These are phyloP conservation scores for Melanotaenia parkinsoni DNA, from an alignment of 2,797 vertebrate genomes.

Conservation along the genomic window DNA sequence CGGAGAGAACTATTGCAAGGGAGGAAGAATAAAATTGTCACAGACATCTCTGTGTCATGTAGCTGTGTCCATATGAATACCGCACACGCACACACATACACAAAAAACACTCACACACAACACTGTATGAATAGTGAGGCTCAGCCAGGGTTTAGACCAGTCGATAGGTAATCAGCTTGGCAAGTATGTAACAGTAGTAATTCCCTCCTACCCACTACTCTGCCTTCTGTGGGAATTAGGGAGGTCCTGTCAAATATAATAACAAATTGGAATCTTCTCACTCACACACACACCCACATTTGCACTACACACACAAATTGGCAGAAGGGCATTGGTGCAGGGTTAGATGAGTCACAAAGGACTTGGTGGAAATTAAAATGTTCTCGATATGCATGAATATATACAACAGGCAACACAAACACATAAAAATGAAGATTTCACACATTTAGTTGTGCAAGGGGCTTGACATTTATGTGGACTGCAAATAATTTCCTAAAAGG, in stretches of 20 bases:
- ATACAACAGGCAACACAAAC: conserved; percentile 14
- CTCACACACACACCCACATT: conserved; percentile 9
- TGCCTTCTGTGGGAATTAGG: conserved; percentile 69
- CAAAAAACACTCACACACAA: conserved; percentile 9
- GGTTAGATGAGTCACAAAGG: conserved; percentile 48
- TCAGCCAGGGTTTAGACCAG: conserved; percentile 58
- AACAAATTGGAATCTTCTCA: conserved; percentile 67
- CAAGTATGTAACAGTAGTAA: conserved; percentile 68
- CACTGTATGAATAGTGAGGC: conserved; percentile 20
- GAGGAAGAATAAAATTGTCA: conserved; percentile 42
- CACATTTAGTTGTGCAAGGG: conserved; percentile 4
- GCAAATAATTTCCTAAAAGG: conserved; percentile 31
- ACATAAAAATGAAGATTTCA: conserved; percentile 5
- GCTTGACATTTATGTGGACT: conserved; percentile 5
- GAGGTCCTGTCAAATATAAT: conserved; percentile 68
- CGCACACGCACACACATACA: conserved; percentile 15
- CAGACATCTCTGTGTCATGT: conserved; percentile 41
- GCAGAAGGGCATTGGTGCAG: conserved; percentile 25
- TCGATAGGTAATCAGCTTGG: conserved; percentile 74
- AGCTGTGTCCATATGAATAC: conserved; percentile 4
- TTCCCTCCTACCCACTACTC: conserved; percentile 61
- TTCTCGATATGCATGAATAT: conserved; percentile 27
- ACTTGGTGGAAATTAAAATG: conserved; percentile 34
- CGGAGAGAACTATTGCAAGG: conserved; percentile 28
- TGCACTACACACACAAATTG: conserved; percentile 14